These are phyloP conservation scores for Eristalinus aeneus DNA, from an alignment of 2,888 invertebrate genomes.

Conservation along the genomic window DNA sequence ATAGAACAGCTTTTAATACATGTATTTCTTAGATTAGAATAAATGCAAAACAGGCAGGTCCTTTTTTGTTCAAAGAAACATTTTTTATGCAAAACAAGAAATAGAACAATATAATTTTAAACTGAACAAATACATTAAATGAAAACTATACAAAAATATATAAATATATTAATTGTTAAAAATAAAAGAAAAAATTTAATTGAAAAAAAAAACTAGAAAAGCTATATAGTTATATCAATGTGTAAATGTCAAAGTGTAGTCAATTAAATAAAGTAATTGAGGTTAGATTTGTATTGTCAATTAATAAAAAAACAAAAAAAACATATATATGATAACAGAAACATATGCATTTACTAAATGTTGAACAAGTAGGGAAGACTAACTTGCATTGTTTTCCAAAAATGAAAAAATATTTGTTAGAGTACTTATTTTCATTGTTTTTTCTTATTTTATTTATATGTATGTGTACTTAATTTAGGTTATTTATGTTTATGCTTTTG, in stretches of 20 bases:
- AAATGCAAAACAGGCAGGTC: conserved; percentile 70
- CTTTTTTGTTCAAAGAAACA: conserved; percentile 60
- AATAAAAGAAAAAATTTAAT: conserved; percentile 20
- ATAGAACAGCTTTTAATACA: neutral
- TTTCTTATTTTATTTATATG: conserved; percentile 22
- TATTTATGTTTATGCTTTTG: conserved; percentile 45
- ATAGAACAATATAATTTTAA: conserved; percentile 23
- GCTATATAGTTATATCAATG: conserved; percentile 47
- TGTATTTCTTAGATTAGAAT: conserved; percentile 41
- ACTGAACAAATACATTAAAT: conserved; percentile 31
- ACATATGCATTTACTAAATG: conserved; percentile 63
- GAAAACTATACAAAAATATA: neutral
- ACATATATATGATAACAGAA: neutral
- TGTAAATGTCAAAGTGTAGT: conserved; percentile 68
- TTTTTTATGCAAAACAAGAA: conserved; percentile 41
- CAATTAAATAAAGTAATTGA: conserved; percentile 57
- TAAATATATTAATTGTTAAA: conserved; percentile 2
- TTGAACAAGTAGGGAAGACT: conserved; percentile 27
- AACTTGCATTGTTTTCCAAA: conserved; percentile 16
- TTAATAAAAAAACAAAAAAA: conserved; percentile 39
- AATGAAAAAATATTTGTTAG: conserved; percentile 41
- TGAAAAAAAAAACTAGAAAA: conserved; percentile 15
- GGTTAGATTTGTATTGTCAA: conserved; percentile 68
- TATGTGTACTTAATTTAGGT: conserved; percentile 61
- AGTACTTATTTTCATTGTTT: conserved; percentile 62